Percentiles rank a stretch among this genome's conserved stretches.
Evolutionary conservation across 2,113 vertebrate species (phyloP).

Genomic region (Crotalus viridis): DNA sequence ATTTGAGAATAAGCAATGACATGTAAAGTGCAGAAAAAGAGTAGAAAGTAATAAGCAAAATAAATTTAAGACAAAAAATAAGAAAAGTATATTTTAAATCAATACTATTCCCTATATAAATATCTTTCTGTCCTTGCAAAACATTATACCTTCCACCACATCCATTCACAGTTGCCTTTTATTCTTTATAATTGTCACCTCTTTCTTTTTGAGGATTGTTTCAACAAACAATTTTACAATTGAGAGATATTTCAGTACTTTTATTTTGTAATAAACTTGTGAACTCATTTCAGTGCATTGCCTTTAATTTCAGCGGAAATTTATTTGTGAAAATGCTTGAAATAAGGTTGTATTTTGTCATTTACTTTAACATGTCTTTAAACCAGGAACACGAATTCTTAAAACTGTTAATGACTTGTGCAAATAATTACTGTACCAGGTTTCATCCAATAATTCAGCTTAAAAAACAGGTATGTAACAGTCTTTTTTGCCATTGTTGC

Average conservation of each 20-base stretch:
- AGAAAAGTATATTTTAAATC: background rate
- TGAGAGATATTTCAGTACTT: background rate
- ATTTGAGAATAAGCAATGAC: background rate
- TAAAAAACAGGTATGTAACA: constrained; percentile 66
- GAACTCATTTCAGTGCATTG: background rate
- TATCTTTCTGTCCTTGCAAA: background rate
- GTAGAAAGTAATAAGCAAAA: background rate
- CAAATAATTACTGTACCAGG: constrained; percentile 60
- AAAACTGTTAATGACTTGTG: constrained; percentile 41
- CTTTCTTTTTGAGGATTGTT: background rate
- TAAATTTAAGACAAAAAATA: background rate
- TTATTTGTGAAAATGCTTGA: background rate
- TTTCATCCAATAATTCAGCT: constrained; percentile 71
- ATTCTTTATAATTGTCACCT: background rate
- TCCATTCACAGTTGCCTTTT: background rate
- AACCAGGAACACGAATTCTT: constrained; percentile 62
- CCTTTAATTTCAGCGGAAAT: background rate
- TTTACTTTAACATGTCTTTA: constrained; percentile 33
- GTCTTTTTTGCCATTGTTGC: background rate
- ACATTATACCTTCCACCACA: background rate
- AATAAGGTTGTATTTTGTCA: constrained; percentile 6
- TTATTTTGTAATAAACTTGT: background rate
- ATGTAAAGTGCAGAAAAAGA: background rate
- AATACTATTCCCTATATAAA: background rate
- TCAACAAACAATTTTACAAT: background rate